Conservation (phyloP, 2,888 invertebrate genomes). For the Hirtodrosophila confusa region DNA sequence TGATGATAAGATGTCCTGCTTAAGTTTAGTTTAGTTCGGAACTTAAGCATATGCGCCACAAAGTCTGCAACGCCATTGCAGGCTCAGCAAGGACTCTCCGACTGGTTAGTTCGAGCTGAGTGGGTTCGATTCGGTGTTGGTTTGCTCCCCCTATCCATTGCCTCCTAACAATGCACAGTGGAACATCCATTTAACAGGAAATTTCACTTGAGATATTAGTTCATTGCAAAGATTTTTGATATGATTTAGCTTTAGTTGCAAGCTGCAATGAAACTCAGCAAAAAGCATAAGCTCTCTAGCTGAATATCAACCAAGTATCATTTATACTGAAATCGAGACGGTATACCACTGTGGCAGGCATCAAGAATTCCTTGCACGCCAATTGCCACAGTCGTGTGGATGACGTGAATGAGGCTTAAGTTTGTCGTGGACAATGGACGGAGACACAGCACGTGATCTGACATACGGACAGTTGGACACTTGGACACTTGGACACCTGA, state of each 20-base stretch:
- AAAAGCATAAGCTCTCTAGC: too few species aligned
- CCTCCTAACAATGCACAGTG: constrained; percentile 8
- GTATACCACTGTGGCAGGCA: constrained; percentile 25
- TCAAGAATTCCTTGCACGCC: constrained; percentile 46
- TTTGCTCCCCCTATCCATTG: background rate
- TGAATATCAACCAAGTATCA: too few species aligned
- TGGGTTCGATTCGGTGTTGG: background rate
- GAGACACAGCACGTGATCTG: constrained; percentile 44
- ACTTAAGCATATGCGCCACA: constrained; percentile 11
- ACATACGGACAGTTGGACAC: constrained; percentile 24
- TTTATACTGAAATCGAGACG: too few species aligned
- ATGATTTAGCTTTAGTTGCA: too few species aligned
- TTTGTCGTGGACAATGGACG: constrained; percentile 36
- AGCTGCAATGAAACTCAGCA: too few species aligned
- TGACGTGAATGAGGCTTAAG: constrained; percentile 42
- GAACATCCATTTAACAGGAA: background rate
- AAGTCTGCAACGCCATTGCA: constrained; percentile 9
- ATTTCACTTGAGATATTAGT: background rate
- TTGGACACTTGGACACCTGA: background rate
- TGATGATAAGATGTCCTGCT: constrained; percentile 1
- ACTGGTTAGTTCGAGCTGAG: background rate
- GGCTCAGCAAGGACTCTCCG: background rate
- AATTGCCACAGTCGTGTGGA: constrained; percentile 35
- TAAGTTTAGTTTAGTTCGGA: constrained; percentile 8
- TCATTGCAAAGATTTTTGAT: background rate